Evolutionary conservation across 2,797 vertebrate species (phyloP).

Genomic region (Acipenser transmontanus): DNA sequence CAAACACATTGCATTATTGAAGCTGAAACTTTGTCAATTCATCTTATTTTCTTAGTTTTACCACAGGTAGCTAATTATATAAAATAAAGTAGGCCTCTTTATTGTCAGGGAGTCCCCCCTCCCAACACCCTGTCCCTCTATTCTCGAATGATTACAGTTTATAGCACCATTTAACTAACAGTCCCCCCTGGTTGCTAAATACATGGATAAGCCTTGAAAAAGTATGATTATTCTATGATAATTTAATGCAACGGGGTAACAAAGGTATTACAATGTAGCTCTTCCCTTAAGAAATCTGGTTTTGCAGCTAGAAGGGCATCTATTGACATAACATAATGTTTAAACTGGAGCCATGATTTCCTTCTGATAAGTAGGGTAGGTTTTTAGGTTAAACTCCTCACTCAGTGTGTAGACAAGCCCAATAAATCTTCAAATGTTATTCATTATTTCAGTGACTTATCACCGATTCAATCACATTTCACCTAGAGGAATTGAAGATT

Average conservation of each 20-base stretch:
- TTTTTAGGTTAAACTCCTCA: conserved; percentile 1
- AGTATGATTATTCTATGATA: neutral
- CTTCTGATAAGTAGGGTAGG: neutral
- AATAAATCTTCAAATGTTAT: neutral
- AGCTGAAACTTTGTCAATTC: no score
- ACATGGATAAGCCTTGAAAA: no score
- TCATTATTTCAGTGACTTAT: neutral
- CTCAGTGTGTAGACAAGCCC: neutral
- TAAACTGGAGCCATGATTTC: neutral
- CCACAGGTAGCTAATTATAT: no score
- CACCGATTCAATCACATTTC: neutral
- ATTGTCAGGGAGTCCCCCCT: no score
- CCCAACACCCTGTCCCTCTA: no score
- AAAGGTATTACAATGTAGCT: neutral
- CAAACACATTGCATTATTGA: no score
- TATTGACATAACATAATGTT: neutral
- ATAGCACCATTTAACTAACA: no score
- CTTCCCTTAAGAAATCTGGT: neutral
- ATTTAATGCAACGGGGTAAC: neutral
- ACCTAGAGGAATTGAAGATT: neutral
- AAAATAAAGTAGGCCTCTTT: no score
- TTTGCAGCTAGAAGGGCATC: neutral
- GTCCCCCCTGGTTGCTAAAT: no score
- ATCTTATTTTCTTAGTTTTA: no score
- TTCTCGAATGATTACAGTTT: no score